phyloP scores from a whole-genome alignment of 2,888 invertebrate genomes.

The Epinotia brunnichana region DNA sequence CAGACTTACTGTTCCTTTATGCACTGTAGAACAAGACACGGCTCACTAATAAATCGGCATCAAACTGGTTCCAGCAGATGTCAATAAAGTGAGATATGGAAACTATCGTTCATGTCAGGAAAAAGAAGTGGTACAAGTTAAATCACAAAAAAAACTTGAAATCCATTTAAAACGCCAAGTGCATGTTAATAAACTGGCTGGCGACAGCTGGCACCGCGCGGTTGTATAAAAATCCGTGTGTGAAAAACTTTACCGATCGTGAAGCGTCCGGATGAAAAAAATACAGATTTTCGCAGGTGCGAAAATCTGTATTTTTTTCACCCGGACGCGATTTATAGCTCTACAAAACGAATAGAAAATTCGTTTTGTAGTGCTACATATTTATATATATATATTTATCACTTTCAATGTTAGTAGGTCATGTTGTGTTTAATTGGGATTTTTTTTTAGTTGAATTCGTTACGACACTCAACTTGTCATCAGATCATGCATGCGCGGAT shows the following conservation, averaged over 20 bases:
- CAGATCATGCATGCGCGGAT: too few relatives aligned
- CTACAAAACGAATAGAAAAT: too few relatives aligned
- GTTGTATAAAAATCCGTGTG: slow-evolving; percentile 27
- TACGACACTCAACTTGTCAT: too few relatives aligned
- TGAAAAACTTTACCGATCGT: slow-evolving; percentile 25
- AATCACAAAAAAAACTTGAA: slow-evolving; percentile 12
- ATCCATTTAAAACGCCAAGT: slow-evolving; percentile 23
- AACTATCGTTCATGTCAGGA: background rate
- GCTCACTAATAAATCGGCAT: too few relatives aligned
- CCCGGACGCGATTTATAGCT: background rate
- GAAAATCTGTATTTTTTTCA: slow-evolving; percentile 3
- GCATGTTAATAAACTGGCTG: slow-evolving; percentile 11
- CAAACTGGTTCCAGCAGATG: background rate
- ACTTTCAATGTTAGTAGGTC: background rate
- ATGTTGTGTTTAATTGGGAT: background rate
- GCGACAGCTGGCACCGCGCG: slow-evolving; percentile 27
- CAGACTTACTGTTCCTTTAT: background rate
- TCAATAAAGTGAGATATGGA: background rate
- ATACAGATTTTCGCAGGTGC: background rate
- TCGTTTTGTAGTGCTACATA: background rate
- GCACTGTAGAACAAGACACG: background rate
- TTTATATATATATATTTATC: background rate
- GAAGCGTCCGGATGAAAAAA: slow-evolving; percentile 5
- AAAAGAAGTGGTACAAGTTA: background rate
- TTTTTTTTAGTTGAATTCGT: too few relatives aligned